Base-by-base conservation (phyloP, 2,888 invertebrate species). In the Pseudolycoriella hygida region DNA sequence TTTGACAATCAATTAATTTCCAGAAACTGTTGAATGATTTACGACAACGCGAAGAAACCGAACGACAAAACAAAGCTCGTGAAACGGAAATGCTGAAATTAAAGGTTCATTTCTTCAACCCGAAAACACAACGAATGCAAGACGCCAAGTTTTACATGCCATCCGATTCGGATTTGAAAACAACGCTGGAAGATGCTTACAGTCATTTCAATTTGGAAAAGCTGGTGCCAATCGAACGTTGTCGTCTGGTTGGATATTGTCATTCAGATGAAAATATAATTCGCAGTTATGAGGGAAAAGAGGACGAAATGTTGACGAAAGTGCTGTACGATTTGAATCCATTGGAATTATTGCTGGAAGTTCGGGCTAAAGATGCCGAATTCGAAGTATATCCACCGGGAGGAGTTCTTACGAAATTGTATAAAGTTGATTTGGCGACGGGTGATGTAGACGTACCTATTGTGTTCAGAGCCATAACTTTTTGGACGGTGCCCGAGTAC, bases 191-290 rank as follows among this genome's bases (percentile, higher is more conserved):
- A 45, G 67, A 70, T 19, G 77, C 76, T 8, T 71, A 74, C 55
- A 66, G 69, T 48, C 66, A 71, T 53, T 68, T 80, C 45, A 69
- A 70, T 50, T 63, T 81, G 32, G 71, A 75, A 19, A 63, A 64
- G 17, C 57, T 71, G 47, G 73, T 77, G 1, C 70, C 74, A 3
- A 53, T 76, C n/a, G 71, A 76, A 43, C 74, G 77, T 50, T 81
- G 80, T 55, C 74, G 85, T 4, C 64, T 87, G 19, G 82, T 85
- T 17, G 72, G 71, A 46, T 86, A 78, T 55, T 76, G 82, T 55
- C 71, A 71, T 45, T 61, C 65, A 40, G 68, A 69, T 47, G 78
- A 79, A 50, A 69, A 73, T 10, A 73, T 85, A 19, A 74, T 79
- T 49, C 70, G 72, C 49, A 81, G 78, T 46, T 79, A 77, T 54